A percentile compares a stretch with the other conserved stretches of the same genome.
These are phyloP conservation scores for Chrysomallon squamiferum DNA, from an alignment of 1,140 invertebrate genomes.

Conservation along the genomic window DNA sequence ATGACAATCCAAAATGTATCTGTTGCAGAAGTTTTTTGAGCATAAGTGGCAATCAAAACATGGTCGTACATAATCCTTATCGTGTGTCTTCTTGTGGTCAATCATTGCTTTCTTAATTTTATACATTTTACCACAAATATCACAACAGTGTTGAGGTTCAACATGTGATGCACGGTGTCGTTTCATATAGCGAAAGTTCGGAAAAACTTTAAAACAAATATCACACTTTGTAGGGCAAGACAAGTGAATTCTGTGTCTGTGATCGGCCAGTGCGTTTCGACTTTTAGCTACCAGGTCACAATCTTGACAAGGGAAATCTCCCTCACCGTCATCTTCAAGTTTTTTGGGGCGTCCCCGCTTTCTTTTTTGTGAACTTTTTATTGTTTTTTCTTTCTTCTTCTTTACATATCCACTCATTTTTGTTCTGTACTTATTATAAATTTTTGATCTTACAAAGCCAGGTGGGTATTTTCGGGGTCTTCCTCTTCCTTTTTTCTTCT, in stretches of 20 bases:
- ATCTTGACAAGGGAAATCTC: slow-evolving; percentile 22
- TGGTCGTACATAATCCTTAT: slow-evolving; percentile 26
- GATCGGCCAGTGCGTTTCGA: slow-evolving; percentile 18
- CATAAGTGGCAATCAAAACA: slow-evolving; percentile 36
- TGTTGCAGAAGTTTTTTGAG: slow-evolving; percentile 38
- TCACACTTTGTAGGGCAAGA: slow-evolving; percentile 31
- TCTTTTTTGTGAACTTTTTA: not conserved
- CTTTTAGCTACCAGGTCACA: slow-evolving; percentile 33
- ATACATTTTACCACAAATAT: slow-evolving; percentile 47
- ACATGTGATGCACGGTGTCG: slow-evolving; percentile 35
- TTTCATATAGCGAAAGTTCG: slow-evolving; percentile 31
- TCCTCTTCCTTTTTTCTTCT: slow-evolving; percentile 7
- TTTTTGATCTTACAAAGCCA: not conserved
- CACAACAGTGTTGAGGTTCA: slow-evolving; percentile 32
- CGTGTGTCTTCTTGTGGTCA: slow-evolving; percentile 40
- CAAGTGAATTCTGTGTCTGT: slow-evolving; percentile 25
- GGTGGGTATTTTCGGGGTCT: not conserved
- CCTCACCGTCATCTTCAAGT: slow-evolving; percentile 9
- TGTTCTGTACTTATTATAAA: not conserved
- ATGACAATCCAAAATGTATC: slow-evolving; percentile 38
- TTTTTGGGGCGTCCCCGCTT: slow-evolving; percentile 25
- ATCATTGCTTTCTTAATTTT: slow-evolving; percentile 37
- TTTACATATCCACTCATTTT: not conserved
- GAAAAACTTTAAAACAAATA: slow-evolving; percentile 42
- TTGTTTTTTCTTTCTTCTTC: not conserved